A percentile compares a stretch with the other conserved stretches of the same genome.
These are phyloP conservation scores for Drosophila eugracilis DNA, from an alignment of 1,140 invertebrate genomes.

Conservation along the genomic window DNA sequence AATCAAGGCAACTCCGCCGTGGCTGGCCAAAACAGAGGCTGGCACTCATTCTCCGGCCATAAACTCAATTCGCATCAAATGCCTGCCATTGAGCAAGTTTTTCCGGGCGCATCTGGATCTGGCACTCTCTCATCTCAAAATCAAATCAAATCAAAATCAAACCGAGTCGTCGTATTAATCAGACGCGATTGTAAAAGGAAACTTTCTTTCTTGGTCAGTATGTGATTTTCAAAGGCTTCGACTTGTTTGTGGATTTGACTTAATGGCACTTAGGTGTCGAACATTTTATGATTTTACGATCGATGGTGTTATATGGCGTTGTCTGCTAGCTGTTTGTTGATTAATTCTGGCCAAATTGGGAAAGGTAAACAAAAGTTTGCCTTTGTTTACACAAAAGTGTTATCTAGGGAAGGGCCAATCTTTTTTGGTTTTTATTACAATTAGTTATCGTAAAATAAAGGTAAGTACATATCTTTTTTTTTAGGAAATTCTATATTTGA, in stretches of 20 bases:
- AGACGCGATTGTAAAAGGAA: conserved; percentile 65
- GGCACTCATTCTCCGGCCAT: conserved; percentile 43
- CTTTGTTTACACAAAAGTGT: conserved; percentile 19
- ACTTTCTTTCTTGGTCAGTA: conserved; percentile 58
- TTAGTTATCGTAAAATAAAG: too few relatives aligned
- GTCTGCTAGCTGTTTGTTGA: conserved; percentile 10
- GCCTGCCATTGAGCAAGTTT: conserved; percentile 60
- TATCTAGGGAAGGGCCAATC: neutral
- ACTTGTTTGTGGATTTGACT: conserved; percentile 39
- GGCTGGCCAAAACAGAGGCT: conserved; percentile 40
- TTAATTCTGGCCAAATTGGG: conserved; percentile 40
- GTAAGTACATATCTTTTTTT: neutral
- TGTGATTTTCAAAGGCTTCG: conserved; percentile 33
- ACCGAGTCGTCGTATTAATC: conserved; percentile 52
- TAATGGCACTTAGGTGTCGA: conserved; percentile 61
- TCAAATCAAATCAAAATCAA: conserved; percentile 60
- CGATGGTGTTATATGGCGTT: conserved; percentile 21
- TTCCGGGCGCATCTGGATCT: conserved; percentile 51
- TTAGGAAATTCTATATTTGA: neutral
- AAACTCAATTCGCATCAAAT: conserved; percentile 65
- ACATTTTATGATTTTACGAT: conserved; percentile 61
- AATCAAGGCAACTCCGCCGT: conserved; percentile 39
- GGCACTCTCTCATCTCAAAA: conserved; percentile 32
- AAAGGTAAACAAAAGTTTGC: conserved; percentile 15
- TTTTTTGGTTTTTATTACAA: neutral